phyloP scores from a whole-genome alignment of 2,888 invertebrate species.

The Synanthedon tipuliformis region DNA sequence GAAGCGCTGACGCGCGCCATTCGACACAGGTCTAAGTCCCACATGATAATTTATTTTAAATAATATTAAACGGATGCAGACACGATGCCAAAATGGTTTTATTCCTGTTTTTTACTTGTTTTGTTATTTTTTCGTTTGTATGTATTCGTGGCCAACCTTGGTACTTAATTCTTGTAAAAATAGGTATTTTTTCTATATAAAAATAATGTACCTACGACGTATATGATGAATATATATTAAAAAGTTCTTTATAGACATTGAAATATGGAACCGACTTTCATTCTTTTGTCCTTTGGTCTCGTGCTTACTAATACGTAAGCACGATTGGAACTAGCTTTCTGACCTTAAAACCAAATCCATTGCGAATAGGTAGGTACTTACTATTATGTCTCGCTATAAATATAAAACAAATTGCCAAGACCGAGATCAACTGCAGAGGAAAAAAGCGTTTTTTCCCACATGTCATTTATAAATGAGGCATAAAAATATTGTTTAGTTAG shows the following conservation, averaged over 20 bases:
- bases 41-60: conserved; percentile 51
- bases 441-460: too few species aligned
- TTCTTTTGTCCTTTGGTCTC: conserved; percentile 32
- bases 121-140: conserved; percentile 66
- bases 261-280: conserved; percentile 59
- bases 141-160: conserved; percentile 68
- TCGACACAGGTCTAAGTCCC: conserved; percentile 34
- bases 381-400: too few species aligned
- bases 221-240: conserved; percentile 64
- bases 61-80: conserved; percentile 57
- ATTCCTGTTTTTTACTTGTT: conserved; percentile 68
- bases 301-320: too few species aligned
- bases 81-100: conserved; percentile 70
- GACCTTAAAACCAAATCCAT: too few species aligned
- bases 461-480: too few species aligned
- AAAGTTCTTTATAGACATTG: conserved; percentile 66
- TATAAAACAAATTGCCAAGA: too few species aligned
- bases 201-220: conserved; percentile 65
- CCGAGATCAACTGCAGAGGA: too few species aligned
- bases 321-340: too few species aligned
- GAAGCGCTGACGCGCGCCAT: conserved; percentile 8
- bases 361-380: too few species aligned
- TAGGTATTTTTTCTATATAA: conserved; percentile 69
- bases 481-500: too few species aligned
- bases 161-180: conserved; percentile 68